Conservation (phyloP, 1,140 invertebrate genomes). For the Trichogramma pretiosum region DNA sequence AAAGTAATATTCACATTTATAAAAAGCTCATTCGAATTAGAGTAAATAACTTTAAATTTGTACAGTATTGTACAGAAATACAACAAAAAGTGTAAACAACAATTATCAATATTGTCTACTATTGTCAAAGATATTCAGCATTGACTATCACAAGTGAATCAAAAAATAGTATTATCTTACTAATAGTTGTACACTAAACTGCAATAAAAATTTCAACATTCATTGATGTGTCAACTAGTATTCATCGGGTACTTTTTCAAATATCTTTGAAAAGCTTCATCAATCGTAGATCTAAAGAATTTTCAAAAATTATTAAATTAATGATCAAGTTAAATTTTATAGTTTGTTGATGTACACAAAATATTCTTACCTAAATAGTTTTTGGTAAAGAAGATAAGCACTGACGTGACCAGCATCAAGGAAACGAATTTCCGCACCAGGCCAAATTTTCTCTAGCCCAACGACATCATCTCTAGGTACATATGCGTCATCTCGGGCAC, state of each 20-base stretch:
- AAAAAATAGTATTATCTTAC: too few relatives aligned
- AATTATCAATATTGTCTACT: too few relatives aligned
- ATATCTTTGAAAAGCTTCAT: constrained; percentile 46
- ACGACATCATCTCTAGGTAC: constrained; percentile 77
- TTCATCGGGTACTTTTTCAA: constrained; percentile 44
- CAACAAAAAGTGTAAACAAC: too few relatives aligned
- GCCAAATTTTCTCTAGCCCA: constrained; percentile 82
- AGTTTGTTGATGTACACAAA: too few relatives aligned
- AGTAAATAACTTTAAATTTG: constrained; percentile 10
- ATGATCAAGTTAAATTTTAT: too few relatives aligned
- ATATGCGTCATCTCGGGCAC: constrained; percentile 85
- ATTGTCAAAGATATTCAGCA: too few relatives aligned
- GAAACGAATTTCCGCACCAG: constrained; percentile 77
- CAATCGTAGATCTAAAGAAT: constrained; percentile 40
- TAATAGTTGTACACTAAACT: background rate
- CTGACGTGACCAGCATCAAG: constrained; percentile 84
- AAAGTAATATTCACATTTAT: constrained; percentile 11
- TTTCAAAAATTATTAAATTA: constrained; percentile 6
- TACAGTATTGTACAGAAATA: too few relatives aligned
- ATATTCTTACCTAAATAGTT: constrained; percentile 80
- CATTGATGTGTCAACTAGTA: constrained; percentile 28
- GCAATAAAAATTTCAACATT: background rate
- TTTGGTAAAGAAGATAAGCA: constrained; percentile 80
- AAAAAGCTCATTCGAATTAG: constrained; percentile 6
- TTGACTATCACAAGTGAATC: too few relatives aligned